Conservation (phyloP, 2,797 vertebrate genomes). For the Lepus townsendii region DNA sequence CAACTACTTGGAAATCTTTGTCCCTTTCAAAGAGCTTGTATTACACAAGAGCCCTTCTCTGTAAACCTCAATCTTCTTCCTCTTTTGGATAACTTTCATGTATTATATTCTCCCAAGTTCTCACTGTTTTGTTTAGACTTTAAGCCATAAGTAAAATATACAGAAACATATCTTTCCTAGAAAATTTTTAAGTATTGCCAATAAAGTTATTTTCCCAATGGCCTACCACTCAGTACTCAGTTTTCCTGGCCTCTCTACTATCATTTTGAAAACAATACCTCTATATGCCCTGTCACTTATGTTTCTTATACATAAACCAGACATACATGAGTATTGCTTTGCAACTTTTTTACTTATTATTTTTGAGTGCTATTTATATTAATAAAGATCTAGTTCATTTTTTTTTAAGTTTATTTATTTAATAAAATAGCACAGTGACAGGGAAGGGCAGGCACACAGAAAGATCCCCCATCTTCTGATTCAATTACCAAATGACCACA, state of each 20-base stretch:
- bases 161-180: background rate
- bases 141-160: conserved; percentile 11
- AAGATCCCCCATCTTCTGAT: too few relatives aligned
- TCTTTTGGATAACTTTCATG: conserved; percentile 24
- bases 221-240: conserved; percentile 10
- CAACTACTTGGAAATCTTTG: background rate
- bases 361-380: conserved; percentile 29
- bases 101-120: background rate
- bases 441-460: too few relatives aligned
- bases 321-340: background rate
- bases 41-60: background rate
- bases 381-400: conserved; percentile 38
- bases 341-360: conserved; percentile 18
- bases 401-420: background rate
- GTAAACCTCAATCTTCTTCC: background rate
- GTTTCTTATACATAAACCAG: conserved; percentile 4
- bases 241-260: background rate
- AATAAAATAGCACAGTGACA: too few relatives aligned
- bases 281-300: background rate
- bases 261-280: conserved; percentile 6
- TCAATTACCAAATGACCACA: too few relatives aligned
- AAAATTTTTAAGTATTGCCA: background rate
- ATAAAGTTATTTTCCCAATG: background rate
- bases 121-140: conserved; percentile 10
- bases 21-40: background rate